Evolutionary conservation across 2,888 invertebrate species (phyloP), one percentile per base, ranked within the genome.

Genomic region (Callimorpha dominula): DNA sequence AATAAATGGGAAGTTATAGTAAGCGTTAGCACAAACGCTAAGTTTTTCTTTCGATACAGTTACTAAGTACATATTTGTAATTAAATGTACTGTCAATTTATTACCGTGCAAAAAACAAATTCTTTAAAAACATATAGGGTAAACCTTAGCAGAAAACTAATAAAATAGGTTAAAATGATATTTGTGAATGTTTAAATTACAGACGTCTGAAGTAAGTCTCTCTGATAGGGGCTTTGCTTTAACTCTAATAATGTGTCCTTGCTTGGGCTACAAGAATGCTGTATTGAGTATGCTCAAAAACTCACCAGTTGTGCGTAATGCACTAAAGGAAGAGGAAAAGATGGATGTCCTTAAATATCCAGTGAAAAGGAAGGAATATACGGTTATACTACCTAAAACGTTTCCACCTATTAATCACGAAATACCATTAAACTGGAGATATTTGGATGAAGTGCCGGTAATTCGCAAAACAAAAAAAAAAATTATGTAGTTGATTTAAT

Each of bases 211-310:
- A 7, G 77, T 87, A 3, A 86, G 80, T 79, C 81, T 88, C 8
- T 70, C 78, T 0, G 92, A 92, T 3, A 88, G 94, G 82, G 95
- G 95, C 0, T 95, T 95, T 75, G 94, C 95, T 31, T 67, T 95
- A 70, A 94, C 94, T 4, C 70, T 95, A 8, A 84, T 95, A 65
- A 90, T 86, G 85, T 90, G 90, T 52, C 91, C 94, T 2, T 94
- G 94, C 81, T 43, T 87, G 11, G 82, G 84, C 57, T 94, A 93
- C 73, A 95, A 92, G 79, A 73, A 88, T 8, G 92, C 91, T 46
- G 73, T 95, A 63, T 82, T 91, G 0, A 78, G 89, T 52, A 92
- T 93, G 92, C 92, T 95, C 73, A 52, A 70, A 1, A 81, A 77
- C 2, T 88, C 90, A 4, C 81, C 84, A 0, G 1, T 87, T 8